Percentiles rank a stretch among this genome's conserved stretches.
phyloP scores from a whole-genome alignment of 2,888 invertebrate species.

The Napeogenes inachia region DNA sequence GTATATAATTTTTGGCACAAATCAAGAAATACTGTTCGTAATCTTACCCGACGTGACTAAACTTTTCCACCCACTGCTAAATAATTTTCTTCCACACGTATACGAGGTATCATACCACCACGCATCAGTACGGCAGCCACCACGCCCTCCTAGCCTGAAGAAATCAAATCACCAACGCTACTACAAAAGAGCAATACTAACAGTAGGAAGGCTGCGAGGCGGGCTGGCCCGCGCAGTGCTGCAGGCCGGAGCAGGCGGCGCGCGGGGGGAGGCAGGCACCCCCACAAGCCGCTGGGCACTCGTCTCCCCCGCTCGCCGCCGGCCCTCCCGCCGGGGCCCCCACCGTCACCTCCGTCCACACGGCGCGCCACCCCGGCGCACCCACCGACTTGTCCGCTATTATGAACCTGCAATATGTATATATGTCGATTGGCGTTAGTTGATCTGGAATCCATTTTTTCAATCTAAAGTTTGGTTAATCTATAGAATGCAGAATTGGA shows the following conservation, averaged over 20 bases:
- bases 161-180: not conserved
- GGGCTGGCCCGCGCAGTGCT: slow-evolving; percentile 85
- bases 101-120: no score
- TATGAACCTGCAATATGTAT: slow-evolving; percentile 83
- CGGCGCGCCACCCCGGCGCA: slow-evolving; percentile 93
- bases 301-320: slow-evolving; percentile 47
- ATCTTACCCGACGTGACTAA: no score
- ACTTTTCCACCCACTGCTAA: no score
- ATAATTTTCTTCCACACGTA: no score
- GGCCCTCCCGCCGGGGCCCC: slow-evolving; percentile 42
- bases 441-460: not conserved
- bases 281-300: slow-evolving; percentile 39
- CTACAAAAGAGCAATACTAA: slow-evolving; percentile 75
- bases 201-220: slow-evolving; percentile 82
- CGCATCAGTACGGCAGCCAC: not conserved
- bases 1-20: no score
- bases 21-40: no score
- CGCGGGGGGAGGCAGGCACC: slow-evolving; percentile 58
- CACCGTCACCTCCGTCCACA: slow-evolving; percentile 94
- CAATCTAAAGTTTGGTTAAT: no score
- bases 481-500: not conserved
- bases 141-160: not conserved
- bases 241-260: slow-evolving; percentile 65
- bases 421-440: not conserved
- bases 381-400: slow-evolving; percentile 97